phyloP scores from a whole-genome alignment of 1,140 invertebrate species.

The Apis cerana region DNA sequence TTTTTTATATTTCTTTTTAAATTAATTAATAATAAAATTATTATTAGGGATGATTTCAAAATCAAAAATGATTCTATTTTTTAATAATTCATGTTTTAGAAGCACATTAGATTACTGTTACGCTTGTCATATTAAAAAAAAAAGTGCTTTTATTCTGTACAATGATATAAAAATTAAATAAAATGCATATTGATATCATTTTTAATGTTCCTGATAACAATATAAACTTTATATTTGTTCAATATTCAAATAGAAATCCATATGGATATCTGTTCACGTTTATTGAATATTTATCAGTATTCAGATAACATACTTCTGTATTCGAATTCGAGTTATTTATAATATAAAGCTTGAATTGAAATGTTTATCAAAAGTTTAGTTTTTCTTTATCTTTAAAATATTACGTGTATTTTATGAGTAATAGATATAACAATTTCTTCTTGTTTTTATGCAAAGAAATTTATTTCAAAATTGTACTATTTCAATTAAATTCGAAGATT shows the following conservation, averaged over 20 bases:
- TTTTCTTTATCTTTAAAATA: too few relatives aligned
- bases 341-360: not conserved
- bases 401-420: too few relatives aligned
- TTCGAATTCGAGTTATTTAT: not conserved
- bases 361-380: too few relatives aligned
- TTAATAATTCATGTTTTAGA: not conserved
- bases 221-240: not conserved
- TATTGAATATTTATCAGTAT: slow-evolving; percentile 22
- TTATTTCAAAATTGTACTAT: not conserved
- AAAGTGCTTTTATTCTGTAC: not conserved
- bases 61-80: too few relatives aligned
- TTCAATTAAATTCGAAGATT: not conserved
- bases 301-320: slow-evolving; percentile 20
- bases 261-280: not conserved
- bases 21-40: too few relatives aligned
- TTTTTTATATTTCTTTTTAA: too few relatives aligned
- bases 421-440: too few relatives aligned
- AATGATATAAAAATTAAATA: not conserved
- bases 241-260: slow-evolving; percentile 6
- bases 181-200: not conserved
- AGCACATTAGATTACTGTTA: not conserved
- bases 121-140: not conserved
- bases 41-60: too few relatives aligned
- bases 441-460: not conserved
- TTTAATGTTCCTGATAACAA: slow-evolving; percentile 33